A percentile compares a stretch with the other conserved stretches of the same genome.
Evolutionary conservation across 2,888 invertebrate genomes (phyloP).

Genomic region (Bombylius discolor): DNA sequence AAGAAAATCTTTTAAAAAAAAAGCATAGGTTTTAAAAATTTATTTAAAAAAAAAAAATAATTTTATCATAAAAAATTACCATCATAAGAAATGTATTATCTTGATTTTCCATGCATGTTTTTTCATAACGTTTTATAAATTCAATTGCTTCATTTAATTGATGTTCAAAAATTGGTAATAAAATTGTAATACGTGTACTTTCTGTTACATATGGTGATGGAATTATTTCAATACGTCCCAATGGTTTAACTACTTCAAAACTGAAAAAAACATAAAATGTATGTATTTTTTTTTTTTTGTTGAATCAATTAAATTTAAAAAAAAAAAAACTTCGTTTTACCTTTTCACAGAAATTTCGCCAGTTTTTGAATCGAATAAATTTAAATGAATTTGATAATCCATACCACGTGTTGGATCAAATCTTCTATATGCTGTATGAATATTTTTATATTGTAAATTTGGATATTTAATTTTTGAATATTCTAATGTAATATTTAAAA

Average conservation of each 20-base stretch:
- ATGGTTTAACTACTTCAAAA: conserved; percentile 67
- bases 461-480: conserved; percentile 41
- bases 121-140: conserved; percentile 61
- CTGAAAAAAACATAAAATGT: conserved; percentile 29
- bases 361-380: conserved; percentile 39
- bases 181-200: conserved; percentile 64
- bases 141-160: conserved; percentile 43
- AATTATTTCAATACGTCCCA: conserved; percentile 78
- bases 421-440: conserved; percentile 58
- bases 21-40: background rate
- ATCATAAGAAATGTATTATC: conserved; percentile 67
- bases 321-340: conserved; percentile 18
- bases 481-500: conserved; percentile 40
- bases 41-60: conserved; percentile 2
- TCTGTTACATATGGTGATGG: conserved; percentile 94
- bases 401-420: conserved; percentile 76
- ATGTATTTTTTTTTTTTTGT: background rate
- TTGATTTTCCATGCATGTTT: conserved; percentile 57
- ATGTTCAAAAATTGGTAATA: conserved; percentile 54
- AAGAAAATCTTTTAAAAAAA: conserved; percentile 43
- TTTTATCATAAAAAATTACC: conserved; percentile 30
- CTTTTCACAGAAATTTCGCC: conserved; percentile 42
- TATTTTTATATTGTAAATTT: conserved; percentile 40
- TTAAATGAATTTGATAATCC: conserved; percentile 70
- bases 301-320: no score